Evolutionary conservation across 2,888 invertebrate species (phyloP).

Genomic region (Rhogogaster chlorosoma): DNA sequence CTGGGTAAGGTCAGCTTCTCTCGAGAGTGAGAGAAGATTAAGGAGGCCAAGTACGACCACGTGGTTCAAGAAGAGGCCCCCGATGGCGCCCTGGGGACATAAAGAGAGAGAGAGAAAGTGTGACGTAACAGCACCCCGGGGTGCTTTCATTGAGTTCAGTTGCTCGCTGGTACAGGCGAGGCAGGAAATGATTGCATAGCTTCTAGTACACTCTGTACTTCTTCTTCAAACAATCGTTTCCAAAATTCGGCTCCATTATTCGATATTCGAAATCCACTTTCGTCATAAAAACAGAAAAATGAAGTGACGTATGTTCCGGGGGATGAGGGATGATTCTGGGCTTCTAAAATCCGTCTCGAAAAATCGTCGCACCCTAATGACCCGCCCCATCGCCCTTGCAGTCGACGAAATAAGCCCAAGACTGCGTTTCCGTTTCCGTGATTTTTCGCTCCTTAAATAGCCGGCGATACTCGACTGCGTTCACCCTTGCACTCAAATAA

Average conservation of each 20-base stretch:
- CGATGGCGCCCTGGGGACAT: constrained; percentile 15
- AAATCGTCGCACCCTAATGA: not conserved
- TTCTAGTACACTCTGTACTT: not conserved
- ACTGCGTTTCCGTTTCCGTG: constrained; percentile 14
- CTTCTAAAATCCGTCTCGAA: not conserved
- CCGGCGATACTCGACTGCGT: constrained; percentile 1
- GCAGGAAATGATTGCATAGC: not conserved
- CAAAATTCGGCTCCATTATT: not conserved
- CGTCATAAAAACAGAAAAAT: not conserved
- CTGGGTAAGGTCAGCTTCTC: constrained; percentile 13
- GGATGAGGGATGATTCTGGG: not conserved
- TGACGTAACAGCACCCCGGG: constrained; percentile 36
- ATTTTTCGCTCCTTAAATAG: not conserved
- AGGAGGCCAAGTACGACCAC: constrained; percentile 40
- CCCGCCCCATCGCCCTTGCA: not conserved
- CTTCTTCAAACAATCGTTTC: not conserved
- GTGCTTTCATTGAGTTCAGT: constrained; percentile 39
- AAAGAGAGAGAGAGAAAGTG: constrained; percentile 38
- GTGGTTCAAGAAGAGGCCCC: constrained; percentile 25
- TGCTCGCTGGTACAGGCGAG: constrained; percentile 5
- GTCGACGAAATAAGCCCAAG: not conserved
- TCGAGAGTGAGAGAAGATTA: constrained; percentile 40
- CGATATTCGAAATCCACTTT: not conserved
- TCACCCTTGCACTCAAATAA: not conserved
- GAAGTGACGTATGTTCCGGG: not conserved